Percentiles rank a stretch among this genome's conserved stretches.
These are phyloP conservation scores for Esperia sulphurella DNA, from an alignment of 2,888 invertebrate species.

Conservation along the genomic window DNA sequence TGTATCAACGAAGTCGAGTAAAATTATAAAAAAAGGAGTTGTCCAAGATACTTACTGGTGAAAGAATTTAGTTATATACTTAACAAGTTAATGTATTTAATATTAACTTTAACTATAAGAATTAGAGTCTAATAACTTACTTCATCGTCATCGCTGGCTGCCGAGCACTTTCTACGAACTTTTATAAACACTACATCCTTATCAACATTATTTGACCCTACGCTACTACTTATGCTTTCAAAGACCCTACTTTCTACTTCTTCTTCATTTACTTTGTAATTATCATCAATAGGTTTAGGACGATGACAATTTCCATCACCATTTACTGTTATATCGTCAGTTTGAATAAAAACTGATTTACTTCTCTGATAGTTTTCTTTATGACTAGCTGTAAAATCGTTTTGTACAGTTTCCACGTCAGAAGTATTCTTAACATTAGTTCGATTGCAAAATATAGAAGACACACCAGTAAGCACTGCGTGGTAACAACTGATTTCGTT, in stretches of 20 bases:
- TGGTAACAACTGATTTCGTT: neutral
- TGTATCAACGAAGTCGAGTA: too few species aligned
- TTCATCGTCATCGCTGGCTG: conserved; percentile 1
- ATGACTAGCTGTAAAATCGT: neutral
- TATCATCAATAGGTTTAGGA: too few species aligned
- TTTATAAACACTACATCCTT: neutral
- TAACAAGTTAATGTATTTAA: too few species aligned
- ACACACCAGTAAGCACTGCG: neutral
- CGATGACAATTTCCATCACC: too few species aligned
- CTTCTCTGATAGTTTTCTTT: conserved; percentile 13
- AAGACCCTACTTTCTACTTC: neutral
- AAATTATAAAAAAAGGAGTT: neutral
- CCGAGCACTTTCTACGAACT: conserved; percentile 2
- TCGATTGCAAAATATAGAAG: neutral
- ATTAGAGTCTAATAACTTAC: neutral
- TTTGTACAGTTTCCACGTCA: neutral
- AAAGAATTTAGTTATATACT: too few species aligned
- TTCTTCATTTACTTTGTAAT: neutral
- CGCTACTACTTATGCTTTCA: neutral
- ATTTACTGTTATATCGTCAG: neutral
- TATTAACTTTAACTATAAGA: too few species aligned
- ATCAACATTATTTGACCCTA: neutral
- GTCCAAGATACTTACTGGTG: too few species aligned
- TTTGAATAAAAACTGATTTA: conserved; percentile 17
- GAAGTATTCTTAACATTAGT: neutral